Evolutionary conservation across 2,888 invertebrate species (phyloP).

Genomic region (Furcula furcula): DNA sequence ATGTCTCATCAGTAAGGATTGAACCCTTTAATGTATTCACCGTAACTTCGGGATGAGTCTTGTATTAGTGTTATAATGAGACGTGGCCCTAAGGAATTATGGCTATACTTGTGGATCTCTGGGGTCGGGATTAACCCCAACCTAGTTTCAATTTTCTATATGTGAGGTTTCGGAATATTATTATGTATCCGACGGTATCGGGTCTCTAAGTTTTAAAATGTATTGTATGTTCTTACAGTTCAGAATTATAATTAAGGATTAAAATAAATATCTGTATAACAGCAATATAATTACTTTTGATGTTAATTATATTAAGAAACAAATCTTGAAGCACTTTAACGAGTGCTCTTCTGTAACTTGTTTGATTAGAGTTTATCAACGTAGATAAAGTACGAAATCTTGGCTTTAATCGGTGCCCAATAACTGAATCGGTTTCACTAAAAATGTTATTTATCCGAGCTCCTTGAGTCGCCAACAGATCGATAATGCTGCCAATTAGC

Average conservation of each 20-base stretch:
- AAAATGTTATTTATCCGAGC: conserved; percentile 50
- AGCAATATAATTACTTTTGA: conserved; percentile 12
- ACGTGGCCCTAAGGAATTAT: conserved; percentile 80
- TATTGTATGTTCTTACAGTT: too few species aligned
- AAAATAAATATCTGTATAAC: too few species aligned
- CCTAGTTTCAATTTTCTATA: conserved; percentile 76
- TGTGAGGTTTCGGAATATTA: conserved; percentile 55
- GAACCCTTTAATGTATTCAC: conserved; percentile 82
- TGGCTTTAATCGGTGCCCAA: conserved; percentile 31
- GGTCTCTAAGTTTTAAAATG: conserved; percentile 35
- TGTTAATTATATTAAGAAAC: conserved; percentile 33
- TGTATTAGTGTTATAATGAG: conserved; percentile 82
- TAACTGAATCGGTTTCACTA: conserved; percentile 43
- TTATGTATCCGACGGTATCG: conserved; percentile 52
- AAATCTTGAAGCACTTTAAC: conserved; percentile 33
- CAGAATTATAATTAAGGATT: too few species aligned
- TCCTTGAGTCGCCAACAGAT: conserved; percentile 63
- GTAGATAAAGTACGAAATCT: conserved; percentile 35
- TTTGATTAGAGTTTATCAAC: conserved; percentile 35
- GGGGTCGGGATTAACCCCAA: conserved; percentile 70
- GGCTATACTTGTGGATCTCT: conserved; percentile 72
- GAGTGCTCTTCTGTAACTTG: conserved; percentile 36
- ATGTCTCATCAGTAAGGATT: conserved; percentile 82
- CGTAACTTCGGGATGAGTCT: conserved; percentile 81
- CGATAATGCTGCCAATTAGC: conserved; percentile 80